Evolutionary conservation across 2,888 invertebrate species (phyloP).

Genomic region (Tortricodes alternella): DNA sequence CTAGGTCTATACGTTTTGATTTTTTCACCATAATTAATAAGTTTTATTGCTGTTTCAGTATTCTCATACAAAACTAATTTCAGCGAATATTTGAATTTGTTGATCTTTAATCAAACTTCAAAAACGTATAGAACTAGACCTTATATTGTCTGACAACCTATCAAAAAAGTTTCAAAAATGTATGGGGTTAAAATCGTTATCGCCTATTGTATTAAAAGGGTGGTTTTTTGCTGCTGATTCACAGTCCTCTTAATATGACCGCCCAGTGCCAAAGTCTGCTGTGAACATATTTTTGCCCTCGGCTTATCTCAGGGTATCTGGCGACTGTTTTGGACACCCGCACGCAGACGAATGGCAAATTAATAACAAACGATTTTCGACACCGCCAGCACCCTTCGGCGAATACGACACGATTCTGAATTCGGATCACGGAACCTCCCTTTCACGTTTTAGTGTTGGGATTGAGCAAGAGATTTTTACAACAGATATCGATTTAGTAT

Average conservation of each 20-base stretch:
- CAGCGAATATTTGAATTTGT: too few species aligned
- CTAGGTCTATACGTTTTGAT: too few species aligned
- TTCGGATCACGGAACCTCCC: conserved; percentile 58
- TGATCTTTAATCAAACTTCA: too few species aligned
- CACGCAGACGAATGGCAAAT: conserved; percentile 49
- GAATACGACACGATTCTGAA: conserved; percentile 55
- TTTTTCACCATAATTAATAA: too few species aligned
- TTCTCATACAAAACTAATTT: too few species aligned
- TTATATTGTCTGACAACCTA: too few species aligned
- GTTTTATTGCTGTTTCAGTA: too few species aligned
- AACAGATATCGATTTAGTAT: neutral
- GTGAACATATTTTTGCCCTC: neutral
- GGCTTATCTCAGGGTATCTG: neutral
- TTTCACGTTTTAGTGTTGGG: conserved; percentile 34
- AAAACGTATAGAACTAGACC: too few species aligned
- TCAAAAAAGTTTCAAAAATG: too few species aligned
- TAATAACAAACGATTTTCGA: conserved; percentile 68
- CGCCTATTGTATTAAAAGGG: too few species aligned
- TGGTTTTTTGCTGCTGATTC: too few species aligned
- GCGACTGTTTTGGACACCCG: neutral
- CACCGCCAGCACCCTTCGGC: conserved; percentile 49
- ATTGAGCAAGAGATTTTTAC: neutral
- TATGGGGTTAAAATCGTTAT: too few species aligned
- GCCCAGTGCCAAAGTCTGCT: neutral
- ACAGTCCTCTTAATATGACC: neutral